phyloP scores from a whole-genome alignment of 2,888 invertebrate genomes.

The Phania funesta region DNA sequence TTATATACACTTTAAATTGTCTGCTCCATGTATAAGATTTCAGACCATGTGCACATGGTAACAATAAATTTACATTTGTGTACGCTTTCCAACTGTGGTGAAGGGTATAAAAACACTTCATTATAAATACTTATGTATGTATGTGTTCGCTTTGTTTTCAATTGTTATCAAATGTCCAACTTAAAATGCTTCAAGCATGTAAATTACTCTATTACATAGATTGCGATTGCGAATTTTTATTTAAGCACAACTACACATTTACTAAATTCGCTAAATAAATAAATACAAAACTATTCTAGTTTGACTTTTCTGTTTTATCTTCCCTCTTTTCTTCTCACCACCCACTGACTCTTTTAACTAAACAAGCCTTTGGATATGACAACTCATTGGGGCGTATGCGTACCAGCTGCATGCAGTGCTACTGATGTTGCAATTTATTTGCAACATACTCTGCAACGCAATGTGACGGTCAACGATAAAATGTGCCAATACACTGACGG shows the following conservation, averaged over 20 bases:
- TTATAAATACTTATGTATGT: neutral
- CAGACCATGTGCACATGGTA: no score
- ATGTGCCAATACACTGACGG: slow-evolving; percentile 81
- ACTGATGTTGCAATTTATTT: slow-evolving; percentile 81
- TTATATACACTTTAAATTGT: no score
- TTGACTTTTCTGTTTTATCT: neutral
- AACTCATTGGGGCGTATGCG: slow-evolving; percentile 84
- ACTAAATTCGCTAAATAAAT: no score
- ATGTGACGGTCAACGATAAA: slow-evolving; percentile 80
- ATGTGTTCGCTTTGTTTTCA: slow-evolving; percentile 17
- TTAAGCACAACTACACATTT: no score
- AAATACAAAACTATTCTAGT: neutral
- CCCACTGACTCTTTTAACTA: neutral
- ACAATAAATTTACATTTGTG: no score
- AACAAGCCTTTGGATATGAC: slow-evolving; percentile 69
- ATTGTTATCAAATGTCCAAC: slow-evolving; percentile 31
- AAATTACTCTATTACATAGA: slow-evolving; percentile 54
- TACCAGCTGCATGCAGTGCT: slow-evolving; percentile 83
- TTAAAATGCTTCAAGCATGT: slow-evolving; percentile 57
- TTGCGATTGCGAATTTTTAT: slow-evolving; percentile 36
- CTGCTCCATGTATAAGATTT: no score
- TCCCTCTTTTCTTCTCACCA: neutral
- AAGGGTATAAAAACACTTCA: neutral
- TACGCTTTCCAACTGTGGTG: no score
- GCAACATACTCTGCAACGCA: slow-evolving; percentile 75